phyloP scores from a whole-genome alignment of 2,888 invertebrate genomes.

The Stegophylla sp. region DNA sequence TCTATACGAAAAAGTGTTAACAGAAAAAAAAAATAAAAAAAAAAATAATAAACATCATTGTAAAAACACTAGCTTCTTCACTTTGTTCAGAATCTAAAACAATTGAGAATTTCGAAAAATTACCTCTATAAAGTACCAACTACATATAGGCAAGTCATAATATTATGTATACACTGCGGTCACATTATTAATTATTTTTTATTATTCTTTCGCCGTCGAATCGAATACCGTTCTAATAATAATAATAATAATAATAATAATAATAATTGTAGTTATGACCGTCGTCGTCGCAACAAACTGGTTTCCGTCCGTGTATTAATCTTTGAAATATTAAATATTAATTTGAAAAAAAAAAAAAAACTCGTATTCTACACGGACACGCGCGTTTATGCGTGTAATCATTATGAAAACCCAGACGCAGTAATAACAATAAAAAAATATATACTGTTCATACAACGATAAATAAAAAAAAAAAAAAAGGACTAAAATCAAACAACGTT shows the following conservation, averaged over 20 bases:
- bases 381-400: slow-evolving; percentile 34
- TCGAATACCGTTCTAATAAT: slow-evolving; percentile 40
- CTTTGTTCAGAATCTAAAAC: no score
- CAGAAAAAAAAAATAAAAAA: no score
- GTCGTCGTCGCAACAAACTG: slow-evolving; percentile 21
- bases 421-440: slow-evolving; percentile 25
- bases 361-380: slow-evolving; percentile 8
- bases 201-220: neutral
- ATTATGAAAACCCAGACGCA: slow-evolving; percentile 36
- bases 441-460: slow-evolving; percentile 18
- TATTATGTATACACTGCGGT: neutral
- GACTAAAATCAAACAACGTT: slow-evolving; percentile 27
- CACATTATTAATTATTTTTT: neutral
- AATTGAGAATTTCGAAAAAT: no score
- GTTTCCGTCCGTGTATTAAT: slow-evolving; percentile 24
- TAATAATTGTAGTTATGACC: neutral
- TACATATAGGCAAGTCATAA: no score
- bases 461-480: slow-evolving; percentile 12
- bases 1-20: no score
- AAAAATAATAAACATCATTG: no score
- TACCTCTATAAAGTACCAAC: no score
- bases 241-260: slow-evolving; percentile 6
- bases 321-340: slow-evolving; percentile 44
- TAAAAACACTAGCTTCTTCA: no score
- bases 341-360: slow-evolving; percentile 33